A percentile compares a stretch with the other conserved stretches of the same genome.
Conservation (phyloP, 1,140 invertebrate species). For the Drosophila aff. region DNA sequence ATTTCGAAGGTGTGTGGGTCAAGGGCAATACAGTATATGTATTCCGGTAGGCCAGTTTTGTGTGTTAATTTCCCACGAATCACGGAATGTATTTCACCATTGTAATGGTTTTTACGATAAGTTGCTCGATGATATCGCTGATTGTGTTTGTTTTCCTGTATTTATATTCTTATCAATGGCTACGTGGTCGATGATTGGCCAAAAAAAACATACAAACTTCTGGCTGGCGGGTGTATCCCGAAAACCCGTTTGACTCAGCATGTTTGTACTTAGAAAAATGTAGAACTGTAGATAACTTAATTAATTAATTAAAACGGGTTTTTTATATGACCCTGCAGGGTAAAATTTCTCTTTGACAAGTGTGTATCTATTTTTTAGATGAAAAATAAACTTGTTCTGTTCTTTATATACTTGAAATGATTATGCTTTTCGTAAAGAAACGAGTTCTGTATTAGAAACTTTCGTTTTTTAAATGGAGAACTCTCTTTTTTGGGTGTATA, state of each 20-base stretch:
- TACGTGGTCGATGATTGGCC: constrained; percentile 20
- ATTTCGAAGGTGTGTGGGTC: constrained; percentile 24
- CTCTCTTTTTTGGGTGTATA: no score
- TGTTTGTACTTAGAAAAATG: constrained; percentile 1
- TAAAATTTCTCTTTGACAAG: no score
- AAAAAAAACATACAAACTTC: neutral
- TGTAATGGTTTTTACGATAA: constrained; percentile 10
- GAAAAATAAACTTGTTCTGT: constrained; percentile 7
- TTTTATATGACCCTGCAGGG: constrained; percentile 8
- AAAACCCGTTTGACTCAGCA: constrained; percentile 23
- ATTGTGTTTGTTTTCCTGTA: neutral
- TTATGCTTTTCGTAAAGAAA: neutral
- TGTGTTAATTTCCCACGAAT: constrained; percentile 9
- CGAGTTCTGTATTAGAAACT: neutral
- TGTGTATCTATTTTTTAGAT: no score
- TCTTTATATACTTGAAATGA: neutral
- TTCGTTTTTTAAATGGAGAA: neutral
- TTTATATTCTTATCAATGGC: constrained; percentile 16
- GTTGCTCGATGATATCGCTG: constrained; percentile 9
- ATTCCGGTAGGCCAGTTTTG: constrained; percentile 9
- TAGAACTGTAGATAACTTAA: constrained; percentile 11
- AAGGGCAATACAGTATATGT: constrained; percentile 34
- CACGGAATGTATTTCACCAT: constrained; percentile 36
- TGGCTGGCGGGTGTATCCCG: constrained; percentile 2
- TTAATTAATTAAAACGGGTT: constrained; percentile 3